Percentiles rank a stretch among this genome's conserved stretches.
Conservation (phyloP, 1,140 invertebrate species). For the Parapsyche elsis region DNA sequence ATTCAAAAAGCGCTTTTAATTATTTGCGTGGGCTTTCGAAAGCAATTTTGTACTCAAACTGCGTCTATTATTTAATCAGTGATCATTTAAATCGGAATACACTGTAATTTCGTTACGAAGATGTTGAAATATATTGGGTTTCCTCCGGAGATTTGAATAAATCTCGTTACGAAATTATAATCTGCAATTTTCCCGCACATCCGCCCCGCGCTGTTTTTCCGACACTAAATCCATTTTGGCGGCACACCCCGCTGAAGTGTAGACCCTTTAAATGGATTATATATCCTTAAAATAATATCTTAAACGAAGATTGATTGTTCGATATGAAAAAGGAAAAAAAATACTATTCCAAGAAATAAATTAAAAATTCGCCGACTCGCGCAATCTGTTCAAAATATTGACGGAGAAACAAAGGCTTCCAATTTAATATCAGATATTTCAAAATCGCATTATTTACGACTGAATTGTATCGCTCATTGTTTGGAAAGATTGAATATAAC, state of each 20-base stretch:
- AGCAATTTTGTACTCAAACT: no score
- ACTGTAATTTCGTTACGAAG: no score
- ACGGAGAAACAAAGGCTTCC: no score
- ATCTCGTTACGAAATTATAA: constrained; percentile 7
- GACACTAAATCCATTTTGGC: neutral
- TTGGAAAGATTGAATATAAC: no score
- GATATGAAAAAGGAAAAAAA: neutral
- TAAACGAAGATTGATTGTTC: neutral
- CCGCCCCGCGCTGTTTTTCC: neutral
- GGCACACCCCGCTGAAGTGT: no score
- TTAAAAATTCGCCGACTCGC: neutral
- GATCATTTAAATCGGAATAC: no score
- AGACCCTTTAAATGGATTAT: neutral
- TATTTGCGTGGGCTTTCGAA: no score
- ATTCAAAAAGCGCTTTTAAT: no score
- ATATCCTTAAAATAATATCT: neutral
- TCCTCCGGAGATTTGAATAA: neutral
- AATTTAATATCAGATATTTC: no score
- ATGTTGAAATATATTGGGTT: neutral
- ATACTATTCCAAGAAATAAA: neutral
- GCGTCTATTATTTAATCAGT: no score
- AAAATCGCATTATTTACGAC: no score
- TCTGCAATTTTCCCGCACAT: neutral
- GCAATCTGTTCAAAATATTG: neutral
- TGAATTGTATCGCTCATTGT: no score